Evolutionary conservation across 2,113 vertebrate genomes (phyloP), one percentile per base, ranked within the genome.

Genomic region (Pungitius pungitius): DNA sequence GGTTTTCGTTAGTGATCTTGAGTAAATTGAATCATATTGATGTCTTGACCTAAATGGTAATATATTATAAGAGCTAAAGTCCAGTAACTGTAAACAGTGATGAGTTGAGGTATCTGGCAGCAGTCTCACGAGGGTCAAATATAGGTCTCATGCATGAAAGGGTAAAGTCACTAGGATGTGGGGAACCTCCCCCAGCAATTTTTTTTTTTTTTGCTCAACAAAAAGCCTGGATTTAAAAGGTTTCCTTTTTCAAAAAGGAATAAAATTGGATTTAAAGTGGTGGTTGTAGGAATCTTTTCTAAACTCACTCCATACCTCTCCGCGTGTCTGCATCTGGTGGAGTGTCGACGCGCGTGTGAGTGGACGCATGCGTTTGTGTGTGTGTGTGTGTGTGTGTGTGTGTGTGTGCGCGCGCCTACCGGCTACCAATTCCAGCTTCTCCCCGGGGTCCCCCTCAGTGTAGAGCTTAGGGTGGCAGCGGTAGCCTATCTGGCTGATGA

Each of bases 381-480:
- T 9, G 35, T 30, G 30, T 30, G 35, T 30, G 30, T 30, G 30
- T 30, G 30, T 30, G 30, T 30, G 30, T 30, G 30, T 30, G 30
- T 30, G 30, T 30, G 30, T 30, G 40, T 72, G 52, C 8, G 35
- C 2, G 1, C 61, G 55, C 88, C 59, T 86, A 99, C 98, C 97
- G 92, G 94, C 97, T 33, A 99, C 98, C 0, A 99, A 93, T 91
- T 99, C 98, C 85, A 99, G 95, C 85, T 99, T 99, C 81, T 99
- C 98, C 8, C 98, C 98, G 0, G 98, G 98, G 85, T 99, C 98
- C 4, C 98, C 97, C 89, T 99, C 98, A 0, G 97, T 96, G 93
- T 99, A 99, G 79, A 99, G 98, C 49, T 99, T 99, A 0, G 96
- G 97, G 91, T 99, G 98, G 88, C 98, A 99, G n/a, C 98, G 96